Conservation (phyloP, 2,797 vertebrate species). For the Syngnathus acus region DNA sequence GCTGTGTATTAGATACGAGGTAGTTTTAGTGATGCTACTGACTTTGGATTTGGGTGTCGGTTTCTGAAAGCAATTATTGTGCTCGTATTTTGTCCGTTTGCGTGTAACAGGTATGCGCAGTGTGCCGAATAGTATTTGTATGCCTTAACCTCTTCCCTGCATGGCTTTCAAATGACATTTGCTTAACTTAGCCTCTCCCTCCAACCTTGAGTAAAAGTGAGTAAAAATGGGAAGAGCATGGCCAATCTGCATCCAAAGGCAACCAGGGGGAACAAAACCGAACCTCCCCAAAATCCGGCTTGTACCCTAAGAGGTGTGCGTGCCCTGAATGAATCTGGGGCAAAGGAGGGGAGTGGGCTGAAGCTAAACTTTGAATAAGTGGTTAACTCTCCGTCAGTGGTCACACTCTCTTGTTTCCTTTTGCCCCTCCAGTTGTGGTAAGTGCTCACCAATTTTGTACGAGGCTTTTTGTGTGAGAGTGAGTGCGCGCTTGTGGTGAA, state of each 20-base stretch:
- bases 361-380: conserved; percentile 67
- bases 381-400: conserved; percentile 61
- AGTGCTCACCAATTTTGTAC: conserved; percentile 71
- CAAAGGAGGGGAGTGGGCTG: conserved; percentile 56
- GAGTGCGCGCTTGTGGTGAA: conserved; percentile 11
- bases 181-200: conserved; percentile 53
- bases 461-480: conserved; percentile 56
- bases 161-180: conserved; percentile 64
- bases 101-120: conserved; percentile 55
- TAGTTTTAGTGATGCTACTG: background rate
- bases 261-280: conserved; percentile 56
- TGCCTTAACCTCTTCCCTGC: conserved; percentile 55
- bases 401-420: conserved; percentile 51
- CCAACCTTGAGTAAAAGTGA: conserved; percentile 20
- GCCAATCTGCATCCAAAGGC: conserved; percentile 52
- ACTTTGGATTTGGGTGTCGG: background rate
- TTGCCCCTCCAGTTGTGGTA: conserved; percentile 53
- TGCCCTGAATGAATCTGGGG: conserved; percentile 49
- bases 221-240: conserved; percentile 43
- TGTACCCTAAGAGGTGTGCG: conserved; percentile 47
- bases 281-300: conserved; percentile 62
- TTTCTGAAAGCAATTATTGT: background rate
- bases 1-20: too few species aligned
- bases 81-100: conserved; percentile 8
- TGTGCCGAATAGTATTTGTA: conserved; percentile 69